Percentiles rank a stretch among this genome's conserved stretches.
Conservation (phyloP, 2,888 invertebrate genomes). For the Trilocha varians region DNA sequence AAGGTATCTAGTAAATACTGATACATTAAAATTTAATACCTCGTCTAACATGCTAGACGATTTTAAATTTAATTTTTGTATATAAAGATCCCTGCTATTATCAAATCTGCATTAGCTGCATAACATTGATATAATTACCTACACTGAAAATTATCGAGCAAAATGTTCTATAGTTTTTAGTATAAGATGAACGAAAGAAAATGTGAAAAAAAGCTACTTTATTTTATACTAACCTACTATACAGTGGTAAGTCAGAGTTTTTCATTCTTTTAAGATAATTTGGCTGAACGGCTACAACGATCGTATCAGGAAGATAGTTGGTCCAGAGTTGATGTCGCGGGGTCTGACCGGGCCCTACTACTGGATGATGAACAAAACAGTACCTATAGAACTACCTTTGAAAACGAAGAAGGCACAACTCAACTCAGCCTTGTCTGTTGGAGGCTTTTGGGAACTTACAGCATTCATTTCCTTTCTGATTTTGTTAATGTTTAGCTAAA, state of each 20-base stretch:
- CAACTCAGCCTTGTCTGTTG: constrained; percentile 14
- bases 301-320: constrained; percentile 80
- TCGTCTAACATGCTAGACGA: too few species aligned
- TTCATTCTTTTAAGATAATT: constrained; percentile 77
- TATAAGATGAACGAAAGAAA: too few species aligned
- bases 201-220: too few species aligned
- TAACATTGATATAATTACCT: too few species aligned
- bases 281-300: constrained; percentile 88
- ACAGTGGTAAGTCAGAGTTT: too few species aligned
- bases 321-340: constrained; percentile 80
- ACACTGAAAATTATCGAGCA: too few species aligned
- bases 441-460: neutral
- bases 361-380: constrained; percentile 90
- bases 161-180: too few species aligned
- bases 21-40: too few species aligned
- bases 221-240: too few species aligned
- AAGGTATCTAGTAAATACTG: too few species aligned
- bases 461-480: neutral
- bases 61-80: neutral
- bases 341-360: constrained; percentile 81
- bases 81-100: neutral
- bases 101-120: too few species aligned
- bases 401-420: constrained; percentile 24
- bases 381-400: constrained; percentile 66
- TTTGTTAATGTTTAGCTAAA: neutral